phyloP scores from a whole-genome alignment of 2,113 vertebrate species.

The Hymenochirus boettgeri region DNA sequence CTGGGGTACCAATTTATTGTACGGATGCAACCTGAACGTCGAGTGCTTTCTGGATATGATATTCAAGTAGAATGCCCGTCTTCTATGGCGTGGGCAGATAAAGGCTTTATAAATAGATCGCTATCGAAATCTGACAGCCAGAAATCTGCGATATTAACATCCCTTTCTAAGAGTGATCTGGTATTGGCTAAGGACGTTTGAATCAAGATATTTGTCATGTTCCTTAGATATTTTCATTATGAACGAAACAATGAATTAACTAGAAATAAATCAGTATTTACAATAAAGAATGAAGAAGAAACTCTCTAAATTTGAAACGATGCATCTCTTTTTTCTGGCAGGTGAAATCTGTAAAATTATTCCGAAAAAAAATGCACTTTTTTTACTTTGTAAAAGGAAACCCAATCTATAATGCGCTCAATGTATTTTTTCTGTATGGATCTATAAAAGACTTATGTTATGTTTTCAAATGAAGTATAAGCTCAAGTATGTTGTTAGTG shows the following conservation, averaged over 20 bases:
- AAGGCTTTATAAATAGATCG: too few relatives aligned
- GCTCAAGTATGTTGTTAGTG: slow-evolving; percentile 29
- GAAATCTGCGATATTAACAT: slow-evolving; percentile 12
- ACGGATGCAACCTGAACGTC: neutral
- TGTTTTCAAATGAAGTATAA: slow-evolving; percentile 26
- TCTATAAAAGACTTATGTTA: slow-evolving; percentile 50
- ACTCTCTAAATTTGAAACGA: slow-evolving; percentile 44
- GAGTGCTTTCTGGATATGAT: neutral
- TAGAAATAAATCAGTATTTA: slow-evolving; percentile 44
- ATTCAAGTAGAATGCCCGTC: neutral
- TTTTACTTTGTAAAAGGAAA: slow-evolving; percentile 58
- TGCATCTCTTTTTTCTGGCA: slow-evolving; percentile 38
- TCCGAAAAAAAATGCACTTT: slow-evolving; percentile 64
- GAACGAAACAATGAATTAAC: slow-evolving; percentile 54
- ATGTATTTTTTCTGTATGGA: slow-evolving; percentile 60
- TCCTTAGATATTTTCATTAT: slow-evolving; percentile 42
- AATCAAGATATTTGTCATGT: slow-evolving; percentile 12
- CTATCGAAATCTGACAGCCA: neutral
- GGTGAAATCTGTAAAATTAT: slow-evolving; percentile 51
- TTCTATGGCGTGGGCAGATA: too few relatives aligned
- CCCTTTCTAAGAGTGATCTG: slow-evolving; percentile 32
- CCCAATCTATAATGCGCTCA: slow-evolving; percentile 57
- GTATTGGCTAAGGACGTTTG: slow-evolving; percentile 20
- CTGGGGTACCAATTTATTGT: slow-evolving; percentile 9
- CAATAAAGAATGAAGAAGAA: slow-evolving; percentile 13